phyloP scores from a whole-genome alignment of 2,888 invertebrate species.

The Ferdinandea cuprea region DNA sequence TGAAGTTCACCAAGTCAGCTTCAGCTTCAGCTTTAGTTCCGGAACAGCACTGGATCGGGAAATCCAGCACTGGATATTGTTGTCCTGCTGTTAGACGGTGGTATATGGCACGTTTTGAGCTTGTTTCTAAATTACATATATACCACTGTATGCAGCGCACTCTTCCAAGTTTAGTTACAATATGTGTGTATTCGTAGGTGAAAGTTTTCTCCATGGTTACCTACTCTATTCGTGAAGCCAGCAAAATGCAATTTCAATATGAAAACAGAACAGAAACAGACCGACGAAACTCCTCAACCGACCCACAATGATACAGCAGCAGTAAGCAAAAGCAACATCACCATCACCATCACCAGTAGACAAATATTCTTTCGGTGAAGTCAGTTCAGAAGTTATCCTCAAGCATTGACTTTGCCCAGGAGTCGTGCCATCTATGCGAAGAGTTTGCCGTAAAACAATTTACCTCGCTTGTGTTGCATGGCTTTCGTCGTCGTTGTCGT shows the following conservation, averaged over 20 bases:
- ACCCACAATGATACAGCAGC: no score
- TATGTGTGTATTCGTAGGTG: slow-evolving; percentile 64
- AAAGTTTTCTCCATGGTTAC: slow-evolving; percentile 70
- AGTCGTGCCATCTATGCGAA: slow-evolving; percentile 2
- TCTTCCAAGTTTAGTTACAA: slow-evolving; percentile 10
- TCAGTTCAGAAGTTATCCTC: background rate
- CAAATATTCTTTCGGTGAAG: slow-evolving; percentile 12
- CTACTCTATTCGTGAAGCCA: slow-evolving; percentile 66
- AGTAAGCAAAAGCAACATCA: no score
- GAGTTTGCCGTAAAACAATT: slow-evolving; percentile 64
- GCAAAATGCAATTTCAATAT: slow-evolving; percentile 69
- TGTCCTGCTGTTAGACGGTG: slow-evolving; percentile 4
- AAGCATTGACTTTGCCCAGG: slow-evolving; percentile 31
- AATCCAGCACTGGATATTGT: slow-evolving; percentile 18
- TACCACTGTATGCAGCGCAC: background rate
- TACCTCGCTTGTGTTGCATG: slow-evolving; percentile 52
- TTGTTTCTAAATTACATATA: slow-evolving; percentile 32
- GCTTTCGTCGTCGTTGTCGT: slow-evolving; percentile 10
- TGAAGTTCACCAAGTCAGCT: slow-evolving; percentile 63
- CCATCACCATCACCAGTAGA: no score
- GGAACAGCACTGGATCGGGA: slow-evolving; percentile 17
- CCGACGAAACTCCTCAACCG: background rate
- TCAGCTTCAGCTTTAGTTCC: slow-evolving; percentile 13
- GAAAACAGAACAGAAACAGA: slow-evolving; percentile 13
- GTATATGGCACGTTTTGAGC: slow-evolving; percentile 57